Conservation (phyloP, 64 coral and sea anemone genomes). For the Pachyseris speciosa region DNA sequence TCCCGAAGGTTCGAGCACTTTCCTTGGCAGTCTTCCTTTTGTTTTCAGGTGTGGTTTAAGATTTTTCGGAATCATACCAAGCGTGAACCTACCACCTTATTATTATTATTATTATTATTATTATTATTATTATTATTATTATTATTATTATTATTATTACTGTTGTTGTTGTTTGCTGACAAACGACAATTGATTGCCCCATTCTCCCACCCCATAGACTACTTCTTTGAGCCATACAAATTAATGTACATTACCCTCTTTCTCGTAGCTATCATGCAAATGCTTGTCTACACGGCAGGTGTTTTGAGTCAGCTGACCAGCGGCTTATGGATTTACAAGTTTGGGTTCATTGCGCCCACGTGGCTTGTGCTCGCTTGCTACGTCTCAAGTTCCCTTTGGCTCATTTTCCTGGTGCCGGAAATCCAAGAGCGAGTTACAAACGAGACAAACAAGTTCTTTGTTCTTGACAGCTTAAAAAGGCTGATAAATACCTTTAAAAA, state of each 20-base stretch:
- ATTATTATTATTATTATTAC: too few relatives aligned
- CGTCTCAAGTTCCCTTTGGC: constrained; percentile 6
- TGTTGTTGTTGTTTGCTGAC: too few relatives aligned
- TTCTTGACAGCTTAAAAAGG: constrained; percentile 11
- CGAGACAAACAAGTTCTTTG: constrained; percentile 16
- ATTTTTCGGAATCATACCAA: not conserved
- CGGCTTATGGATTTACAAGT: constrained; percentile 77
- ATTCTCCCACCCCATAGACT: too few relatives aligned
- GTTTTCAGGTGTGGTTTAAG: too few relatives aligned
- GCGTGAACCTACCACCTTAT: not conserved
- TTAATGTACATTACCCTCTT: not conserved
- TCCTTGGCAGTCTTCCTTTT: too few relatives aligned
- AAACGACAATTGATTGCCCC: too few relatives aligned
- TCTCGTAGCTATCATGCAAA: constrained; percentile 62
- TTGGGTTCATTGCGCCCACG: constrained; percentile 71
- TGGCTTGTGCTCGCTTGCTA: constrained; percentile 77
- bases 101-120: too few relatives aligned
- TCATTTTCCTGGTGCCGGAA: constrained; percentile 74
- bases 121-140: too few relatives aligned
- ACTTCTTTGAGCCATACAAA: too few relatives aligned
- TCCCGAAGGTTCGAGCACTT: too few relatives aligned
- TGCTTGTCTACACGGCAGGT: constrained; percentile 69
- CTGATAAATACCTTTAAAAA: constrained; percentile 36
- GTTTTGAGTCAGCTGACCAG: constrained; percentile 89
- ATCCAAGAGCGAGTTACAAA: not conserved